These are phyloP conservation scores for Eupithecia centaureata DNA, from an alignment of 2,888 invertebrate species.

Conservation along the genomic window DNA sequence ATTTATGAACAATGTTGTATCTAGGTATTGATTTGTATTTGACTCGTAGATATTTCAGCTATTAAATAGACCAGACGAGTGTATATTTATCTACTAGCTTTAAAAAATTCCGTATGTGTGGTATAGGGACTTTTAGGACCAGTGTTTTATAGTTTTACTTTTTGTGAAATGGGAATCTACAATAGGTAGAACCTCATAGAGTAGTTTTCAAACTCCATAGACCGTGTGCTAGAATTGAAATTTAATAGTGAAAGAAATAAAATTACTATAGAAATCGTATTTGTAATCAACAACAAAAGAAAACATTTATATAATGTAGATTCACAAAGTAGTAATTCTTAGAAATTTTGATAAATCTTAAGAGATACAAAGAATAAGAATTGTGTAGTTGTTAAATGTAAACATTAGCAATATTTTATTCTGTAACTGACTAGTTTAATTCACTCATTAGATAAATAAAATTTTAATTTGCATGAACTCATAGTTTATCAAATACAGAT, in stretches of 20 bases:
- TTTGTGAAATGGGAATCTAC: neutral
- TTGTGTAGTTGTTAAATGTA: neutral
- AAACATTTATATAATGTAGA: neutral
- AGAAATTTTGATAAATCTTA: neutral
- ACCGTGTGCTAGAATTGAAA: neutral
- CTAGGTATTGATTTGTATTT: neutral
- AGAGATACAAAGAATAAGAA: neutral
- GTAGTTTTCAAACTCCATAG: neutral
- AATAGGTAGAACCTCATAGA: neutral
- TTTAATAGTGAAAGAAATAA: neutral
- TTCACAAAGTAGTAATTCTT: neutral
- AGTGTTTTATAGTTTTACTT: neutral
- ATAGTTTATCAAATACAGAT: conserved; percentile 51
- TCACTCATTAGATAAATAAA: neutral
- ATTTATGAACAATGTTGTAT: conserved; percentile 11
- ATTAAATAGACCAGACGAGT: neutral
- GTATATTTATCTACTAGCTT: neutral
- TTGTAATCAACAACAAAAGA: neutral
- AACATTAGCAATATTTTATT: neutral
- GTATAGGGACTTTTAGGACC: neutral
- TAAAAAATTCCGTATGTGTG: neutral
- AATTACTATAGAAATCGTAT: neutral
- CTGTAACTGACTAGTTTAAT: neutral
- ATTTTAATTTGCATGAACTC: neutral
- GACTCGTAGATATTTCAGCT: conserved; percentile 5